Evolutionary conservation across 2,888 invertebrate genomes (phyloP), one percentile per base, ranked within the genome.

Genomic region (Synanthedon andrenaeformis): DNA sequence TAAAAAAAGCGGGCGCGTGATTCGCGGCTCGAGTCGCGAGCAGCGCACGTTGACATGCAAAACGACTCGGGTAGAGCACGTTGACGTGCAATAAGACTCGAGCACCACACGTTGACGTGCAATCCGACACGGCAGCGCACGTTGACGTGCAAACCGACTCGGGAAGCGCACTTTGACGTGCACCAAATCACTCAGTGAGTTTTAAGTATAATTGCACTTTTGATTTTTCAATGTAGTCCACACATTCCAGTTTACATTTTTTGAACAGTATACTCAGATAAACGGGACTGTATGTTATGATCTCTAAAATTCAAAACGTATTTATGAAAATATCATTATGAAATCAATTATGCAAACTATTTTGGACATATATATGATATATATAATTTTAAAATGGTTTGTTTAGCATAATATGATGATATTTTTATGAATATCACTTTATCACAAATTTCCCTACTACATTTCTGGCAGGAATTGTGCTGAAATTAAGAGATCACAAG

Each of bases 191-290:
- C 63, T 65, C 66, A 68, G 62, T 69, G 62, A 35, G 35, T 35
- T 70, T 65, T 67, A 62, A 59, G 61, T 68, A 64, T 75, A 76
- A 76, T 81, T 79, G 79, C 82, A 82, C 79, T 81, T 82, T 80
- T 72, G 68, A 70, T 74, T 58, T 62, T 63, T 59, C 58, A 64
- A 28, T 52, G 23, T 45, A 49, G 42, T 42, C 11, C 52, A 14
- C 63, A 72, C 69, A 72, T 72, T 72, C 71, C 67, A 65, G 53
- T 54, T 56, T 52, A 49, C 49, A 6, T 2, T 17, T 13, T 45
- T 45, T 10, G 14, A 45, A 45, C 45, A 35, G 35, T 35, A 10
- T 35, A 35, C 10, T 35, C 10, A 3, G 10, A 35, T 35, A 35
- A 2, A 35, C 35, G 10, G 8, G 23, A 23, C 23, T 23, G 35